Evolutionary conservation across 2,797 vertebrate species (phyloP), one percentile per base, ranked within the genome.

Genomic region (Cossypha dichroa): DNA sequence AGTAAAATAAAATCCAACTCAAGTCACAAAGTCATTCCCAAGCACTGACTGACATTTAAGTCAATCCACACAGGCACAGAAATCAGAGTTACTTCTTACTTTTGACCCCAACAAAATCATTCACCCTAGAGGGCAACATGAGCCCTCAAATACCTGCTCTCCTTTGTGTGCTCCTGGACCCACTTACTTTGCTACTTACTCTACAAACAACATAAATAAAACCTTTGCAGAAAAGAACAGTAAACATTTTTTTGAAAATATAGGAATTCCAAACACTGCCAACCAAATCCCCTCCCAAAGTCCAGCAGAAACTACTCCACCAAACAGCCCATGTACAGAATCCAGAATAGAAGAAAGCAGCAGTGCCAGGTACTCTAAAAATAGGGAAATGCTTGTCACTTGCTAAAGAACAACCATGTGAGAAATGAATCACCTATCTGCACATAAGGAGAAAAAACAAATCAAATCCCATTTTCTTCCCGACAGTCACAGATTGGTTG

Each of bases 361-460:
- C 55, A 43, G 31, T n/a, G 31, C 28, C 60, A 75, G 81, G 72
- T 82, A 68, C n/a, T 64, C 76, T 64, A 93, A 70, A 93, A 92
- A 84, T 31, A 92, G 41, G 17, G 6, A 63, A 88, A 64, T 41
- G 16, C 25, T 72, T 92, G 78, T 88, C 52, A 88, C 60, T 93
- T 85, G 34, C 77, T 80, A 38, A 88, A 78, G 48, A 64, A 59
- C 2, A 15, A 6, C 28, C 90, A 79, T 4, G 1, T 59, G 70
- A 76, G 59, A 85, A 79, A 94, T 73, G 23, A 91, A 85, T 80
- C 76, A 74, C 41, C 66, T 79, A 59, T 38, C 45, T 3, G 0
- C 34, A 70, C 18, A 7, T 10, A 70, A 38, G 14, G 19, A 68
- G 34, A 6, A 73, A 58, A 83, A 83, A 52, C 29, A 84, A 69